Evolutionary conservation across 2,888 invertebrate species (phyloP), one percentile per base, ranked within the genome.

Genomic region (Drosophila borealis): DNA sequence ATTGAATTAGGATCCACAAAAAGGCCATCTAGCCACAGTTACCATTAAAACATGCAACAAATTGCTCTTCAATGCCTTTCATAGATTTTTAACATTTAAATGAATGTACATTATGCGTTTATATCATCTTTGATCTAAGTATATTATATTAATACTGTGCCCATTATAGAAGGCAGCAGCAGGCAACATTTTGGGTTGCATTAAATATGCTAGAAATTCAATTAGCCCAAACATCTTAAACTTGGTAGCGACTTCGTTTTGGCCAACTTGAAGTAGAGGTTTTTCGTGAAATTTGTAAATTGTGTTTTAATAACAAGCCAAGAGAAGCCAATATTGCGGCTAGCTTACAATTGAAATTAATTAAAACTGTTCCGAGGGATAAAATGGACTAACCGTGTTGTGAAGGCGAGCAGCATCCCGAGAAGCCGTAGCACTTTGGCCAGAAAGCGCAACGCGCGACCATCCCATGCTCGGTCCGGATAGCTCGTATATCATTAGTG

Each of bases 301-400:
- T 68, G 62, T 63, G 45, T 49, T 63, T 49, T 56, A 14, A 62
- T 55, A 64, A 44, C 14, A n/a, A 19, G 46, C 44, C 11, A 37
- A 4, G 29, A n/a, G 37, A 45, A 55, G 66, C 49, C 51, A 62
- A 72, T 66, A 49, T 56, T 57, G 64, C 9, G 53, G 33, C 48
- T 45, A 33, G 69, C 37, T 25, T 70, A 70, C 82, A 86, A 70
- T 70, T 67, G 62, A 70, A 83, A 71, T 80, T 86, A 82, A 82
- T 82, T 88, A 82, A 82, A 86, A 80, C 54, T 56, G 54, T 53
- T 67, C 29, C 17, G 50, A 34, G 33, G 41, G 42, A 41, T 56
- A 62, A 62, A 72, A 57, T 29, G 37, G n/a, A 53, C 29, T 39
- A 33, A 14, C 5, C 41, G 10, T 11, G 42, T 14, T 25, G 37